phyloP scores from a whole-genome alignment of 2,888 invertebrate species.

The Pseudolycoriella hygida region DNA sequence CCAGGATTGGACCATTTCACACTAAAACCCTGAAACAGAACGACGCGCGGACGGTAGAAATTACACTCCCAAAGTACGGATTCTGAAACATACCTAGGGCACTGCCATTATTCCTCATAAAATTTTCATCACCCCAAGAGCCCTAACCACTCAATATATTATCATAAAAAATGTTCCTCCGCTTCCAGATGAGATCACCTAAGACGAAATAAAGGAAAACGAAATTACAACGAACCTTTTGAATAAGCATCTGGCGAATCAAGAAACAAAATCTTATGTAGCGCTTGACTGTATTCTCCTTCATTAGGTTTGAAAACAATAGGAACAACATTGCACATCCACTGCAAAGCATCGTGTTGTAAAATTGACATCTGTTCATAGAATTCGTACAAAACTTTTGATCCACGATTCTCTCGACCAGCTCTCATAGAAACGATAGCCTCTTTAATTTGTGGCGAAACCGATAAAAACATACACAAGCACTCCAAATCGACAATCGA shows the following conservation, averaged over 20 bases:
- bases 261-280: conserved; percentile 63
- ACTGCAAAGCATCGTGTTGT: conserved; percentile 71
- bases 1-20: no score
- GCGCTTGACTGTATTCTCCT: conserved; percentile 54
- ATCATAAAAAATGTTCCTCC: no score
- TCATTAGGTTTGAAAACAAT: conserved; percentile 52
- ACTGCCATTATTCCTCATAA: no score
- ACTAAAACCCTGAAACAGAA: no score
- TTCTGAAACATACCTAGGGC: no score
- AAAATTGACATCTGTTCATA: conserved; percentile 39
- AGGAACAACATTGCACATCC: conserved; percentile 71
- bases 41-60: no score
- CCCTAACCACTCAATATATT: no score
- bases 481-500: conserved; percentile 72
- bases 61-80: no score
- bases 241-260: conserved; percentile 66
- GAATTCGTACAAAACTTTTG: conserved; percentile 21
- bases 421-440: conserved; percentile 36
- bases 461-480: conserved; percentile 65
- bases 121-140: no score
- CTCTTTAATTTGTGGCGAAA: conserved; percentile 53
- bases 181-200: no score
- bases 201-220: no score
- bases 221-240: conserved; percentile 33
- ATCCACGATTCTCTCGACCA: conserved; percentile 29